Evolutionary conservation across 2,797 vertebrate genomes (phyloP), one percentile per base, ranked within the genome.

Genomic region (Microcaecilia unicolor): DNA sequence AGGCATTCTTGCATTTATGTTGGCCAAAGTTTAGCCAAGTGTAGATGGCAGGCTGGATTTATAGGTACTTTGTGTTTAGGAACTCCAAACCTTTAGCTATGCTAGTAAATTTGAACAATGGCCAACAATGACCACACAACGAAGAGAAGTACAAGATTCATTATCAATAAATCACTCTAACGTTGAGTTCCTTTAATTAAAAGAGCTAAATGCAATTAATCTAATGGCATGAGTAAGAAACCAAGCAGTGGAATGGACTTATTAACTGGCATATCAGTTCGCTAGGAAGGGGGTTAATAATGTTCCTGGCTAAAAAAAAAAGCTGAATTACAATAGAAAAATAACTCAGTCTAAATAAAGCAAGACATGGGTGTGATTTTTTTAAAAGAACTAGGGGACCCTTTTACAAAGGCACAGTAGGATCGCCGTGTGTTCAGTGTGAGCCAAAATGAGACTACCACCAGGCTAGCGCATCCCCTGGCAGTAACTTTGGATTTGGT

Each of bases 31-130:
- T 72, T 67, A 68, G 70, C 64, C 37, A 44, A 72, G 62, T 64
- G 50, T 67, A 57, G 53, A 59, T 51, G 67, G 67, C 55, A 61
- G 58, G 51, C 58, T 55, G 74, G 60, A 78, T 83, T 81, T 76
- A 80, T 74, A 63, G 61, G 68, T 64, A 44, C 67, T 78, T 72
- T 66, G 69, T 76, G 70, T 76, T 76, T 74, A 72, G 74, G 65
- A 67, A 76, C 67, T 67, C 59, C 70, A 66, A 74, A 66, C 63
- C 46, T 67, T 70, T 78, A 76, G 79, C 80, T 79, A 80, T 76
- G 67, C 64, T 68, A 69, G 63, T 78, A 69, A 74, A 78, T 66
- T 74, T 67, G 70, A 70, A 73, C 64, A 64, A 66, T 70, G 67
- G 66, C 57, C 70, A 70, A 57, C 60, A 70, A 68, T 76, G 72